phyloP scores from a whole-genome alignment of 2,113 vertebrate species.

The Spermophilus dauricus region DNA sequence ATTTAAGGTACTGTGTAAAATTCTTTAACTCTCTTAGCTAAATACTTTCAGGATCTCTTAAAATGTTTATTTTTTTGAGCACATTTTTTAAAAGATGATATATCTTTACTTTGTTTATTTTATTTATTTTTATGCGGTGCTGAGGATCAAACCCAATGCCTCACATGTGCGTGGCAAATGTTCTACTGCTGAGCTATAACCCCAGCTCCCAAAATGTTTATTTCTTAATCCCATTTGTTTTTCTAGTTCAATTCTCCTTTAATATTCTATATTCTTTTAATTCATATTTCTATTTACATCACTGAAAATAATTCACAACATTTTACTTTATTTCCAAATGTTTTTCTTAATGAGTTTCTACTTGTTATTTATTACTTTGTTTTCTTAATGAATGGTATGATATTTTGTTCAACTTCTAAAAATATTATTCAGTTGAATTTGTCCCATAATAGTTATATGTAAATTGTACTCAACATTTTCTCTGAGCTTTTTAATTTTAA shows the following conservation, averaged over 20 bases:
- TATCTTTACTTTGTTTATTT: too few relatives aligned
- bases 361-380: not conserved
- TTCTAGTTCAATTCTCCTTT: not conserved
- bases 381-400: not conserved
- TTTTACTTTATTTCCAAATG: not conserved
- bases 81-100: too few relatives aligned
- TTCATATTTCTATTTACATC: not conserved
- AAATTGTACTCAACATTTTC: not conserved
- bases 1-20: not conserved
- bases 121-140: too few relatives aligned
- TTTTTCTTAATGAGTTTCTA: not conserved
- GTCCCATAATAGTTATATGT: not conserved
- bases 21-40: not conserved
- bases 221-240: not conserved
- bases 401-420: not conserved
- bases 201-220: not conserved
- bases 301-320: not conserved
- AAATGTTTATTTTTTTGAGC: not conserved
- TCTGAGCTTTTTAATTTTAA: conserved; percentile 5
- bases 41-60: not conserved
- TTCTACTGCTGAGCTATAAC: too few relatives aligned
- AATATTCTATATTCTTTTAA: not conserved
- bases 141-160: too few relatives aligned
- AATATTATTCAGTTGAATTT: not conserved
- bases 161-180: too few relatives aligned